Evolutionary conservation across 2,888 invertebrate genomes (phyloP), one percentile per base, ranked within the genome.

Genomic region (Campoplex capitator): DNA sequence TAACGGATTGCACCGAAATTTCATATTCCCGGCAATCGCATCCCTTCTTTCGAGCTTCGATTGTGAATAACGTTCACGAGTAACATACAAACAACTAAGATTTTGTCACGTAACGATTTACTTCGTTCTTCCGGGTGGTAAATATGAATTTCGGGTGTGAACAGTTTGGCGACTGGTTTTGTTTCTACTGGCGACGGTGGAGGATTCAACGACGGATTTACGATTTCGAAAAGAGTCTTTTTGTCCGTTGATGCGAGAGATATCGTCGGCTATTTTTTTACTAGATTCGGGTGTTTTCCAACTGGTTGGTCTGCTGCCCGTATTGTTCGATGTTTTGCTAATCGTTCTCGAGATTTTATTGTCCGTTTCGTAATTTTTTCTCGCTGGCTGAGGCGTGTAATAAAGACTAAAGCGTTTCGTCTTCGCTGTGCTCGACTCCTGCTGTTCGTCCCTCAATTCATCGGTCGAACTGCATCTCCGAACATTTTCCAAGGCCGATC

Each of bases 351-450:
- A 67, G 45, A 74, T 88, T 75, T 89, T 92, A n/a, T 73, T 83
- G 0, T 92, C 92, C 11, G 45, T 70, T 45, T 92, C 92, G 70
- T 93, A 93, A 87, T 89, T 91, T 77, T 93, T 93, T 74, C 93
- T 89, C 76, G 90, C 84, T 16, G 91, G 92, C 76, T 93, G 93
- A 0, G 93, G 93, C n/a, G 93, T 93, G 81, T 93, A 93, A 80
- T 93, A 93, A n/a, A 93, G 84, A 81, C 93, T 93, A 67, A 92
- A 91, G 68, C 93, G 90, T 75, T 93, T 93, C 18, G 90, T 71
- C 48, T 90, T 93, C 16, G 81, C 76, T n/a, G 62, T 74, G 54
- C 58, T 88, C 0, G 71, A n/a, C 85, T 90, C 91, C 48, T 90
- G 90, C 18, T 91, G 89, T 0, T 92, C 90, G 9, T 93, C 92